Conservation (phyloP, 2,797 vertebrate genomes). For the Coranthus polyacanthus region DNA sequence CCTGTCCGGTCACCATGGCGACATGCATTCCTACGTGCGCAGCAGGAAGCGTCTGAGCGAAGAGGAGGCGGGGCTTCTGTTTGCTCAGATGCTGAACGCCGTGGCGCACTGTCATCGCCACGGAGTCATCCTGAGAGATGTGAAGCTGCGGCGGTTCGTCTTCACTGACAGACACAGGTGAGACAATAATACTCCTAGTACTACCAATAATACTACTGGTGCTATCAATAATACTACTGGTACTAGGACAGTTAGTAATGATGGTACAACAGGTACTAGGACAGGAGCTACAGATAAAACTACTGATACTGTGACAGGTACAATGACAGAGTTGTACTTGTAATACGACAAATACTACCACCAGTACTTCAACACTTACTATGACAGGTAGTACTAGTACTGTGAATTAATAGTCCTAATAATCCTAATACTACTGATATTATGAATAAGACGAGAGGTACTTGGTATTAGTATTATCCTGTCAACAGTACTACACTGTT, state of each 20-base stretch:
- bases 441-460: too few species aligned
- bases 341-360: neutral
- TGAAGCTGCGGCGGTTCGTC: slow-evolving; percentile 90
- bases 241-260: too few species aligned
- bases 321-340: neutral
- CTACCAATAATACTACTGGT: neutral
- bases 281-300: neutral
- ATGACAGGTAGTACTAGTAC: too few species aligned
- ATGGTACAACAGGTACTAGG: neutral
- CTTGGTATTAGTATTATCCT: too few species aligned
- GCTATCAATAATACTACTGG: neutral
- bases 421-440: neutral
- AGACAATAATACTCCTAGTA: slow-evolving; percentile 45
- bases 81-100: slow-evolving; percentile 84
- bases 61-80: slow-evolving; percentile 83
- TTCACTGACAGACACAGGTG: slow-evolving; percentile 88
- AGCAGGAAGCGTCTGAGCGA: slow-evolving; percentile 82
- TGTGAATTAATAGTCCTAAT: too few species aligned
- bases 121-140: slow-evolving; percentile 86
- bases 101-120: slow-evolving; percentile 87
- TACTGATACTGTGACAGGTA: neutral
- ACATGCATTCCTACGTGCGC: slow-evolving; percentile 90
- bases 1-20: slow-evolving; percentile 81
- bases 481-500: too few species aligned
- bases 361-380: too few species aligned